Conservation (phyloP, 1,140 invertebrate genomes). For the Lethocerus indicus region DNA sequence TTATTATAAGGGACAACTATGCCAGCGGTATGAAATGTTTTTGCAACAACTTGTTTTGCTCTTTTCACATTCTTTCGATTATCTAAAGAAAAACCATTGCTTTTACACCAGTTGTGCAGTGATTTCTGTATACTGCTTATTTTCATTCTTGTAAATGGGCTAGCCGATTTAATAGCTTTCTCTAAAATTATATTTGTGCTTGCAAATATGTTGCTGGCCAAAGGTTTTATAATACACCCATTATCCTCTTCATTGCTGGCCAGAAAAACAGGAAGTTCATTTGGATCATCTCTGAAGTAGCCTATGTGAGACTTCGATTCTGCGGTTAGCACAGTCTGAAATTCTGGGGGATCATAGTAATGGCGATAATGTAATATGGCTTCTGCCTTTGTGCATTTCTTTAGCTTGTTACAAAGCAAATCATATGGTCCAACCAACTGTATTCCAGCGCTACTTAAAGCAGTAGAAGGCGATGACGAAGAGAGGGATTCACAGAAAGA, state of each 20-base stretch:
- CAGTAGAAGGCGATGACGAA: conserved; percentile 35
- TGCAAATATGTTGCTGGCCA: conserved; percentile 73
- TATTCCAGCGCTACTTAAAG: conserved; percentile 46
- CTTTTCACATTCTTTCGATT: conserved; percentile 38
- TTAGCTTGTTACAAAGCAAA: conserved; percentile 50
- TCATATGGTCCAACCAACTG: conserved; percentile 76
- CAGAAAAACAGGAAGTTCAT: conserved; percentile 54
- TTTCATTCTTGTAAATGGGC: conserved; percentile 44
- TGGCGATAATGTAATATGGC: conserved; percentile 59
- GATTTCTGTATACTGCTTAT: conserved; percentile 37
- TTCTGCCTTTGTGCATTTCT: conserved; percentile 19
- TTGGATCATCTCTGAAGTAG: conserved; percentile 66
- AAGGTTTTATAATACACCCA: conserved; percentile 44
- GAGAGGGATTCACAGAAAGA: conserved; percentile 53
- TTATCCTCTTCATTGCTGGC: conserved; percentile 51
- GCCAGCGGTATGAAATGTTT: conserved; percentile 69
- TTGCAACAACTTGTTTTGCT: conserved; percentile 47
- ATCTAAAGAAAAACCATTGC: conserved; percentile 41
- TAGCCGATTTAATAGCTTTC: conserved; percentile 35
- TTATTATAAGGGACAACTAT: conserved; percentile 77
- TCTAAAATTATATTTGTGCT: conserved; percentile 58
- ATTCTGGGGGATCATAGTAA: conserved; percentile 88
- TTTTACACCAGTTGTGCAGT: conserved; percentile 43
- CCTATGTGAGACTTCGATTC: conserved; percentile 22
- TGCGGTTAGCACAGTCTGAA: conserved; percentile 32